These are phyloP conservation scores for Troglohyphantes excavatus DNA, from an alignment of 2,888 invertebrate genomes.

Conservation along the genomic window DNA sequence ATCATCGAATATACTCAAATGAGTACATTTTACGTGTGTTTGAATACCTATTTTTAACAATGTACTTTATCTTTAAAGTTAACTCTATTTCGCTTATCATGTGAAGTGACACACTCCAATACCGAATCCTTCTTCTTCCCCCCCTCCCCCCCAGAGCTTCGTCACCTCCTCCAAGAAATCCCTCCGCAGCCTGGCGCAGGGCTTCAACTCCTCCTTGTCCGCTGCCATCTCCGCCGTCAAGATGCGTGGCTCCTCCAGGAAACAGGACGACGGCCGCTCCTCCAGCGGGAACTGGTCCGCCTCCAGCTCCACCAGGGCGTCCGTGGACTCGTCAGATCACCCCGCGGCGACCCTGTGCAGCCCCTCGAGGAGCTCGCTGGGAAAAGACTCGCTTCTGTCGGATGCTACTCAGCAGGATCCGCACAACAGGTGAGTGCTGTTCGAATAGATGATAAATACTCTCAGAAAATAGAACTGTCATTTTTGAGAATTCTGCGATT, in stretches of 20 bases:
- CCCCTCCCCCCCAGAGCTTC: not conserved
- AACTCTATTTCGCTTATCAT: too few species aligned
- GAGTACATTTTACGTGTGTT: too few species aligned
- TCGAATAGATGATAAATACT: too few species aligned
- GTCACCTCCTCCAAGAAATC: conserved; percentile 40
- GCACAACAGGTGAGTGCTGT: conserved; percentile 67
- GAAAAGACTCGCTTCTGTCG: conserved; percentile 82
- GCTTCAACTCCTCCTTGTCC: conserved; percentile 82
- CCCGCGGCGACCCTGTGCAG: conserved; percentile 10
- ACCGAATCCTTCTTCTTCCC: not conserved
- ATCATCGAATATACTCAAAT: too few species aligned
- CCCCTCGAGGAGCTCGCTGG: conserved; percentile 82
- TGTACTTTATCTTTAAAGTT: too few species aligned
- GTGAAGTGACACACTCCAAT: too few species aligned
- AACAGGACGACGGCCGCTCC: conserved; percentile 85
- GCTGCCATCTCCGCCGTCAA: conserved; percentile 88
- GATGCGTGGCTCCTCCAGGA: conserved; percentile 85
- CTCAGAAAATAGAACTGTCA: too few species aligned
- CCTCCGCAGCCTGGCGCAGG: conserved; percentile 49
- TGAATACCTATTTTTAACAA: too few species aligned
- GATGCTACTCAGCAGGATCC: conserved; percentile 76
- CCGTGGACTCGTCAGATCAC: conserved; percentile 84
- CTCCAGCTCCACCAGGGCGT: conserved; percentile 87
- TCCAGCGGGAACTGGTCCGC: conserved; percentile 98
- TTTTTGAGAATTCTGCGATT: too few species aligned